A percentile compares a stretch with the other conserved stretches of the same genome.
These are phyloP conservation scores for Drosophila sucinea DNA, from an alignment of 1,140 invertebrate species.

Conservation along the genomic window DNA sequence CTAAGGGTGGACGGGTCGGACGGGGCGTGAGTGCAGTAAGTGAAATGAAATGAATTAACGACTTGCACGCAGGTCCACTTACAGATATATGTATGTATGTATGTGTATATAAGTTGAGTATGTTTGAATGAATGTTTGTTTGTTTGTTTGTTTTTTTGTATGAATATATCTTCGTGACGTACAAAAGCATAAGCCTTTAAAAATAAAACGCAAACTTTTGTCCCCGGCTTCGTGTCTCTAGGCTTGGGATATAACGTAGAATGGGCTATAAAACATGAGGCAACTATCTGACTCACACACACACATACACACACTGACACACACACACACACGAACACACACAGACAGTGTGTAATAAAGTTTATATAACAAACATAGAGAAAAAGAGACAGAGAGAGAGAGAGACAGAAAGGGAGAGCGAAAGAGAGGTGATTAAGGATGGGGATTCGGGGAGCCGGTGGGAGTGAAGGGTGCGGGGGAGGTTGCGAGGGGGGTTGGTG, in stretches of 20 bases:
- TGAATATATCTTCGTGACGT: slow-evolving; percentile 2
- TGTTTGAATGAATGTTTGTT: background rate
- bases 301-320: slow-evolving; percentile 10
- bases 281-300: slow-evolving; percentile 17
- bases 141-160: background rate
- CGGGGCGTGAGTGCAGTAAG: slow-evolving; percentile 27
- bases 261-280: slow-evolving; percentile 25
- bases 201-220: slow-evolving; percentile 22
- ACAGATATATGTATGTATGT: background rate
- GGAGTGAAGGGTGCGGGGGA: background rate
- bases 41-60: slow-evolving; percentile 30
- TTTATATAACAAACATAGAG: slow-evolving; percentile 18
- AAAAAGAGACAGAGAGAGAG: background rate
- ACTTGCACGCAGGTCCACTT: slow-evolving; percentile 20
- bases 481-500: background rate
- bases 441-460: background rate
- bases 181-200: slow-evolving; percentile 30
- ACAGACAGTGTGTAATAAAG: slow-evolving; percentile 19
- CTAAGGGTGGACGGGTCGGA: too few species aligned
- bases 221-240: slow-evolving; percentile 11
- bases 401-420: too few species aligned
- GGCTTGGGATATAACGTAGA: slow-evolving; percentile 17
- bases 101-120: background rate
- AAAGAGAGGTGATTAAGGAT: background rate
- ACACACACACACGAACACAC: slow-evolving; percentile 2